Percentiles rank a stretch among this genome's conserved stretches.
phyloP scores from a whole-genome alignment of 2,888 invertebrate species.

The Thelaira solivaga region DNA sequence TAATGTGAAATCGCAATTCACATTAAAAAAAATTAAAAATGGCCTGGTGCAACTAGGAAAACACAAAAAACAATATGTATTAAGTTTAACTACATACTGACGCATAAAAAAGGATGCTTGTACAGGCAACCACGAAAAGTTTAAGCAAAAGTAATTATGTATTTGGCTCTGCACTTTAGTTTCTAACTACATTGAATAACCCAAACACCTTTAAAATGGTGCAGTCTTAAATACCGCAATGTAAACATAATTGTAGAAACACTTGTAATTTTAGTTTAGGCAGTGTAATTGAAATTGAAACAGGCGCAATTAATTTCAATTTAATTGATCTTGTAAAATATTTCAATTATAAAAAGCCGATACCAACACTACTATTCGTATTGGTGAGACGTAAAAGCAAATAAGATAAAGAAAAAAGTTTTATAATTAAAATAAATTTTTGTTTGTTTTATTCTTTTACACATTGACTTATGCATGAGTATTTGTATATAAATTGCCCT shows the following conservation, averaged over 20 bases:
- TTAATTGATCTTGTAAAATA: constrained; percentile 30
- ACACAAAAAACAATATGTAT: too few relatives aligned
- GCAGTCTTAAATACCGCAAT: constrained; percentile 3
- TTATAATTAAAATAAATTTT: constrained; percentile 8
- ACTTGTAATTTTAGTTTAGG: constrained; percentile 12
- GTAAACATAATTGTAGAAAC: not conserved
- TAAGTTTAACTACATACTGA: too few relatives aligned
- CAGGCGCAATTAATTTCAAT: constrained; percentile 41
- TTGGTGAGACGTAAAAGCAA: too few relatives aligned
- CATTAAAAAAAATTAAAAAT: too few relatives aligned
- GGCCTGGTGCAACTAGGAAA: too few relatives aligned
- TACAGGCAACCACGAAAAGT: too few relatives aligned
- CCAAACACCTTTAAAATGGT: not conserved
- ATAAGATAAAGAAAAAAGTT: constrained; percentile 3
- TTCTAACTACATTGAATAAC: not conserved
- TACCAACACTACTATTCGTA: constrained; percentile 4
- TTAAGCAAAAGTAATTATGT: too few relatives aligned
- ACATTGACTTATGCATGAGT: not conserved
- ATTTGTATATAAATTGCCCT: not conserved
- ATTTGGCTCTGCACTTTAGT: too few relatives aligned
- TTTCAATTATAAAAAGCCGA: not conserved
- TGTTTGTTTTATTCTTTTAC: too few relatives aligned
- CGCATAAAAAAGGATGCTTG: too few relatives aligned
- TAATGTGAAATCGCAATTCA: too few relatives aligned
- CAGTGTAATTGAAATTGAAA: constrained; percentile 4